Evolutionary conservation across 2,113 vertebrate species (phyloP).

Genomic region (Reinhardtius hippoglossoides): DNA sequence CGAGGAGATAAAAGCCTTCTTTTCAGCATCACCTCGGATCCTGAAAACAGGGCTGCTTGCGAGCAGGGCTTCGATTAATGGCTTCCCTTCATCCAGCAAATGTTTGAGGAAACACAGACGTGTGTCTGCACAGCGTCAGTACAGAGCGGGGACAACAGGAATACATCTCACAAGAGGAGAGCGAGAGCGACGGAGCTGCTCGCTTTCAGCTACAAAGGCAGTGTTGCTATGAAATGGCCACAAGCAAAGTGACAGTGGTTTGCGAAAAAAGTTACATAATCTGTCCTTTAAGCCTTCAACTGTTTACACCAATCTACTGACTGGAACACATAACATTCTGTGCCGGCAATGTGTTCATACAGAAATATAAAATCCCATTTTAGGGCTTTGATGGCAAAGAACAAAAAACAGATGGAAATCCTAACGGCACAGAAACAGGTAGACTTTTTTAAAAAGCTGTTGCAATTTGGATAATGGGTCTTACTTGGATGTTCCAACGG

Average conservation of each 20-base stretch:
- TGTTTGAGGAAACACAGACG: constrained; percentile 74
- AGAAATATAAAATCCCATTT: constrained; percentile 9
- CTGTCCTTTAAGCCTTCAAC: background rate
- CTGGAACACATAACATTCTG: background rate
- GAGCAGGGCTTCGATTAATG: constrained; percentile 51
- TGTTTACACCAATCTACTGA: background rate
- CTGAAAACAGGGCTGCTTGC: constrained; percentile 41
- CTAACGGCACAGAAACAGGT: background rate
- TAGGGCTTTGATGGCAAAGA: background rate
- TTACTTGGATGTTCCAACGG: background rate
- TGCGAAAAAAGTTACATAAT: background rate
- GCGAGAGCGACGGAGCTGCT: background rate
- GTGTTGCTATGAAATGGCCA: background rate
- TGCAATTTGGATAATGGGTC: background rate
- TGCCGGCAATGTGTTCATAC: background rate
- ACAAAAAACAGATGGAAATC: constrained; percentile 9
- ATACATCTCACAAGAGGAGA: constrained; percentile 51
- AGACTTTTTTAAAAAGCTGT: background rate
- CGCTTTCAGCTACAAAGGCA: constrained; percentile 12
- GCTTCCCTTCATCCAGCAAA: constrained; percentile 53
- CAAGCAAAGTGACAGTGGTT: no score
- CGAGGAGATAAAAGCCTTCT: constrained; percentile 41
- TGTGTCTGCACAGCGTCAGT: constrained; percentile 70
- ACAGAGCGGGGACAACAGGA: constrained; percentile 51
- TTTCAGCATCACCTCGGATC: constrained; percentile 36